A percentile compares a stretch with the other conserved stretches of the same genome.
Evolutionary conservation across 1,140 invertebrate genomes (phyloP).

Genomic region (Spodoptera litura): DNA sequence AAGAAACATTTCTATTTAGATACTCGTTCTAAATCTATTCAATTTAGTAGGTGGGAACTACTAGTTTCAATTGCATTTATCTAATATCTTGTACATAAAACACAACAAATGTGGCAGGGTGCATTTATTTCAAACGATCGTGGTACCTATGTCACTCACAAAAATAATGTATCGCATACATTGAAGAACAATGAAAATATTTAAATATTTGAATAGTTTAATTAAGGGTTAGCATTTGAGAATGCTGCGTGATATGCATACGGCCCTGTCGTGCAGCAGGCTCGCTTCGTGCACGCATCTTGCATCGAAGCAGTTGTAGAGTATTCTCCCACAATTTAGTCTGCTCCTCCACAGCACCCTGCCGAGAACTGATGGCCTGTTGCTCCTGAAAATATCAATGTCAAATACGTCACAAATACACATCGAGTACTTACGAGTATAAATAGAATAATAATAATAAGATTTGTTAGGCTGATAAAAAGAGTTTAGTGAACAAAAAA

Average conservation of each 20-base stretch:
- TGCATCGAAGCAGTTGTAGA: constrained; percentile 76
- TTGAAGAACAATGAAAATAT: not conserved
- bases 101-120: too few species aligned
- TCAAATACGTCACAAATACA: not conserved
- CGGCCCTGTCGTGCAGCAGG: constrained; percentile 72
- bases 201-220: constrained; percentile 42
- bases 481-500: constrained; percentile 2
- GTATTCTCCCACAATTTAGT: constrained; percentile 79
- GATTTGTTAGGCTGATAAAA: not conserved
- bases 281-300: constrained; percentile 76
- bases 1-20: too few species aligned
- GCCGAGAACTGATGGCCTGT: constrained; percentile 80
- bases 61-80: too few species aligned
- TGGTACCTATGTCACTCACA: too few species aligned
- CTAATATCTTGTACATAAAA: too few species aligned
- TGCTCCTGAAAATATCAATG: constrained; percentile 72
- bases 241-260: constrained; percentile 84
- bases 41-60: too few species aligned
- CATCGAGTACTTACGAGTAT: not conserved
- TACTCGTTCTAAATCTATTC: too few species aligned
- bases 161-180: not conserved
- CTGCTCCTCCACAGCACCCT: constrained; percentile 82
- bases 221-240: constrained; percentile 82
- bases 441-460: not conserved
- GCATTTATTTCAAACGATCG: too few species aligned